A percentile compares a stretch with the other conserved stretches of the same genome.
Conservation (phyloP, 2,797 vertebrate genomes). For the Vespertilio murinus region DNA sequence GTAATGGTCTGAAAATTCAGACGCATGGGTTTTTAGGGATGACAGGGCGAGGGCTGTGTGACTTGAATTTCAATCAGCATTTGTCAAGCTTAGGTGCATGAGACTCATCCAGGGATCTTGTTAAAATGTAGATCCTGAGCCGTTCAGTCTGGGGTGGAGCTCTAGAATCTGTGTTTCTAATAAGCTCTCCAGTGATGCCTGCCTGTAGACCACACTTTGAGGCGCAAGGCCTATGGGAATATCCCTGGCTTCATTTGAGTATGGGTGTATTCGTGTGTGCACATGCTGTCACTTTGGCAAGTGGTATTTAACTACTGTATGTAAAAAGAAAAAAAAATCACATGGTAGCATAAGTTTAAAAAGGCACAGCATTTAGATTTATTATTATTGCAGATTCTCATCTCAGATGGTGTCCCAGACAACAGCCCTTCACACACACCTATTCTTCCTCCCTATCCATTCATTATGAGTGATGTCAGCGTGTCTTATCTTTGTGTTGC, state of each 20-base stretch:
- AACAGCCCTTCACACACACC: constrained; percentile 20
- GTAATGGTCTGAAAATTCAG: neutral
- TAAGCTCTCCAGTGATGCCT: neutral
- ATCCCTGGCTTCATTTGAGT: neutral
- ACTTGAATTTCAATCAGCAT: constrained; percentile 9
- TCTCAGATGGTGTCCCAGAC: constrained; percentile 42
- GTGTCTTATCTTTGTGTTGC: constrained; percentile 65
- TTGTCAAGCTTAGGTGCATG: neutral
- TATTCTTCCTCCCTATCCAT: constrained; percentile 58
- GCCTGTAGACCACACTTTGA: neutral
- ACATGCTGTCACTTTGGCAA: neutral
- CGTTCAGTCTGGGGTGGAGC: neutral
- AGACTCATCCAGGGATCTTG: neutral
- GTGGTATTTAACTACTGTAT: neutral
- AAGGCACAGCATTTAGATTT: neutral
- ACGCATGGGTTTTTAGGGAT: neutral
- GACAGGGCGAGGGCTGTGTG: neutral
- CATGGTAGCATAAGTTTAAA: neutral
- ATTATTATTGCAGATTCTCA: constrained; percentile 13
- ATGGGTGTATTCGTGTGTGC: neutral
- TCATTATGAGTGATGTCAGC: constrained; percentile 9
- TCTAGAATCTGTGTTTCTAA: neutral
- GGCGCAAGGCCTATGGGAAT: neutral
- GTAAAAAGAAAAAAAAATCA: neutral
- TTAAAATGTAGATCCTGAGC: neutral